These are phyloP conservation scores for Parnassius mnemosyne DNA, from an alignment of 2,888 invertebrate species.

Conservation along the genomic window DNA sequence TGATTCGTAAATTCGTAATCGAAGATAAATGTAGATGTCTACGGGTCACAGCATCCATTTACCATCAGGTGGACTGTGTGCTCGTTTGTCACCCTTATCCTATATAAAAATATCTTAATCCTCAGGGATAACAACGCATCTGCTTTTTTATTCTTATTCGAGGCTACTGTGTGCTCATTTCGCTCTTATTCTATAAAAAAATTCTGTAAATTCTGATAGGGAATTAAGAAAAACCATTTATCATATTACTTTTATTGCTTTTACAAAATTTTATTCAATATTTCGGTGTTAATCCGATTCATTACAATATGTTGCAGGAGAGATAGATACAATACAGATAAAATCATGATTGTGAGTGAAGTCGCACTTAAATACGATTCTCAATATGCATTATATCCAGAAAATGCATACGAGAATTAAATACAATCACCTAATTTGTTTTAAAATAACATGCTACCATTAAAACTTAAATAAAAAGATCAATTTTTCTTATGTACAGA, in stretches of 20 bases:
- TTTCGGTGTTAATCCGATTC: conserved; percentile 55
- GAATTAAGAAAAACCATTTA: no score
- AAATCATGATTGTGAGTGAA: conserved; percentile 70
- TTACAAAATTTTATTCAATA: conserved; percentile 39
- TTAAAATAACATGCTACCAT: conserved; percentile 61
- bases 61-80: no score
- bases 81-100: no score
- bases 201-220: no score
- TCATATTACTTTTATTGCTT: conserved; percentile 38
- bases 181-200: no score
- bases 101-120: no score
- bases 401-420: conserved; percentile 67
- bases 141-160: no score
- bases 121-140: no score
- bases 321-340: conserved; percentile 35
- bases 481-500: conserved; percentile 67
- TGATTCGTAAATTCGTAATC: no score
- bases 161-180: no score
- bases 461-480: conserved; percentile 53
- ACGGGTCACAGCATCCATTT: no score
- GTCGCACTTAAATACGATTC: conserved; percentile 55
- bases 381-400: conserved; percentile 71
- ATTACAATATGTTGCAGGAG: conserved; percentile 39
- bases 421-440: conserved; percentile 57
- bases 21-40: no score